These are phyloP conservation scores for Myiotriccus ornatus DNA, from an alignment of 2,797 vertebrate genomes.

Conservation along the genomic window DNA sequence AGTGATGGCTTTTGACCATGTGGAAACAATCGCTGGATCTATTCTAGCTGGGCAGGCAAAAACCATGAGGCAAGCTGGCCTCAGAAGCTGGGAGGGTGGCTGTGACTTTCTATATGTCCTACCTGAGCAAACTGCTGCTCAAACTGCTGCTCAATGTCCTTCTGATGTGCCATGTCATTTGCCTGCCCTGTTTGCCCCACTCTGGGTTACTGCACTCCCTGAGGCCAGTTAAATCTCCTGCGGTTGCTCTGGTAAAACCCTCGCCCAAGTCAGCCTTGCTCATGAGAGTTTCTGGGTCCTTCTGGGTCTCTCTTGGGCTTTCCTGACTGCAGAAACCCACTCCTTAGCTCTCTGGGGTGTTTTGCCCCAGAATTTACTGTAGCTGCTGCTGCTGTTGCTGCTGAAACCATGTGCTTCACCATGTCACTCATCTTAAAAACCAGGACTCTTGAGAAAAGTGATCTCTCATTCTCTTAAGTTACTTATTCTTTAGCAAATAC, in stretches of 20 bases:
- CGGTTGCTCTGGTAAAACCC: rapidly evolving
- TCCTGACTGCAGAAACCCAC: not conserved
- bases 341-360: not conserved
- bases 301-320: not conserved
- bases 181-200: not conserved
- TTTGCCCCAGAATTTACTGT: not conserved
- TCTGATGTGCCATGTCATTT: not conserved
- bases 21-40: not conserved
- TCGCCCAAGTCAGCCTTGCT: not conserved
- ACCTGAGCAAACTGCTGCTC: not conserved
- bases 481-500: not conserved
- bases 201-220: not conserved
- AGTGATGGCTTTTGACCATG: not conserved
- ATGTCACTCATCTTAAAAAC: not conserved
- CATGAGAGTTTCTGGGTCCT: not conserved
- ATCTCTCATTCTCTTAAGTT: not conserved
- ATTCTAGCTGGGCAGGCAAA: not conserved
- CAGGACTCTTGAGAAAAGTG: not conserved
- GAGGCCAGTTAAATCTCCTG: not conserved
- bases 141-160: not conserved
- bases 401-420: not conserved
- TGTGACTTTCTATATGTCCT: not conserved
- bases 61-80: not conserved
- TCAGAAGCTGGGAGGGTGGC: not conserved
- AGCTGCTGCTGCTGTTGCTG: not conserved